Conservation (phyloP, 1,140 invertebrate species). For the Cepaea nemoralis region DNA sequence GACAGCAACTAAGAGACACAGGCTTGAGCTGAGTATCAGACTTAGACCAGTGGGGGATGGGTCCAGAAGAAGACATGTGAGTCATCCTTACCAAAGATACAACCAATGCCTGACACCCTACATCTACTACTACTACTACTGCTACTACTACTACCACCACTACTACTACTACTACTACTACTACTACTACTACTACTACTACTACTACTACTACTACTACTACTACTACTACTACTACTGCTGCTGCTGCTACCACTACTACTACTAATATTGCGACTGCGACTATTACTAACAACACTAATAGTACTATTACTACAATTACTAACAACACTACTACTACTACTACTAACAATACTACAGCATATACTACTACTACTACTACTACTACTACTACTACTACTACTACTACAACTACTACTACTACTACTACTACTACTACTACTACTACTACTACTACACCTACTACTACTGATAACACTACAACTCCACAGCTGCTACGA, state of each 20-base stretch:
- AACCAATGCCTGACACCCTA: too few species aligned
- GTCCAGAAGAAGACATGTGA: too few species aligned
- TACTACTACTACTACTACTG: not conserved
- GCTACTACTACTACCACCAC: not conserved
- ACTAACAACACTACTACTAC: too few species aligned
- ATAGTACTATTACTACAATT: too few species aligned
- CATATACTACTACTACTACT: conserved; percentile 1
- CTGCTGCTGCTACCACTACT: not conserved
- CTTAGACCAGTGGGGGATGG: too few species aligned
- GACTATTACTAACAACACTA: too few species aligned
- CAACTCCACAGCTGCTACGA: not conserved
- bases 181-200: not conserved
- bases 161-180: not conserved
- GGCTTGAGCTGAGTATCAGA: too few species aligned
- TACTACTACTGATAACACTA: not conserved
- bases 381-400: conserved; percentile 5
- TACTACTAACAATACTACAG: too few species aligned
- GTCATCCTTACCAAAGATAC: too few species aligned
- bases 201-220: not conserved
- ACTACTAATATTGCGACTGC: too few species aligned
- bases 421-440: conserved; percentile 6
- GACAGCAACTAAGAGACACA: too few species aligned
- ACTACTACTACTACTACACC: not conserved
- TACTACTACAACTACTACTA: conserved; percentile 6
- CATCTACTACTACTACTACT: not conserved